These are phyloP conservation scores for Podargus strigoides DNA, from an alignment of 2,797 vertebrate genomes.

Conservation along the genomic window DNA sequence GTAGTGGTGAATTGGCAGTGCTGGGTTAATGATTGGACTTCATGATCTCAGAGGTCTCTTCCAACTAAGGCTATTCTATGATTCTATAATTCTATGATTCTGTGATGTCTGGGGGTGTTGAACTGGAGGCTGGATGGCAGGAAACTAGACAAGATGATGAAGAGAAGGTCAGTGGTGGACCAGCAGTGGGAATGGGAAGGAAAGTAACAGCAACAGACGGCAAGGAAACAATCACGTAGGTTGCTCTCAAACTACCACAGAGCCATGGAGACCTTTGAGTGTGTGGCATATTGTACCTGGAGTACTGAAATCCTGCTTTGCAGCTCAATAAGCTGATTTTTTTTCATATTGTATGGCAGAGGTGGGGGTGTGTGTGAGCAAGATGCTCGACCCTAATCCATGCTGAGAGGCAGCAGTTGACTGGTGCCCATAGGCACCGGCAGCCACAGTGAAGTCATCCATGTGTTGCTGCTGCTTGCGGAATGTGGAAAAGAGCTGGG, in stretches of 20 bases:
- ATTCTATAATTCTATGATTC: too few relatives aligned
- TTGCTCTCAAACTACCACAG: background rate
- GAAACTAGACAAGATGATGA: background rate
- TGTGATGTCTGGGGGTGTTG: accelerated
- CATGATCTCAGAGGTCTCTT: too few relatives aligned
- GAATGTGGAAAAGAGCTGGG: background rate
- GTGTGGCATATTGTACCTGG: background rate
- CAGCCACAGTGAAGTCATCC: background rate
- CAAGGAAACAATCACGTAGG: background rate
- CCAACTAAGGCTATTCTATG: too few relatives aligned
- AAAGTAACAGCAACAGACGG: background rate
- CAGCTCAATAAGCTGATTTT: background rate
- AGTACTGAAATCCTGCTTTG: background rate
- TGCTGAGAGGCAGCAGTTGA: background rate
- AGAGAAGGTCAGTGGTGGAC: background rate
- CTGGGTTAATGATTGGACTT: too few relatives aligned
- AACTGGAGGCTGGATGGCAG: background rate
- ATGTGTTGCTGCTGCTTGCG: background rate
- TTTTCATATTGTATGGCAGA: background rate
- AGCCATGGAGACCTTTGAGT: background rate
- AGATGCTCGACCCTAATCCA: accelerated
- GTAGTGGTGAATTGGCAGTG: too few relatives aligned
- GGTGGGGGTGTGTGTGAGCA: background rate
- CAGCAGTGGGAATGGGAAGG: background rate
- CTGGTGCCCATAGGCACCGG: background rate